These are phyloP conservation scores for Nothocercus julius DNA, from an alignment of 2,113 vertebrate species.

Conservation along the genomic window DNA sequence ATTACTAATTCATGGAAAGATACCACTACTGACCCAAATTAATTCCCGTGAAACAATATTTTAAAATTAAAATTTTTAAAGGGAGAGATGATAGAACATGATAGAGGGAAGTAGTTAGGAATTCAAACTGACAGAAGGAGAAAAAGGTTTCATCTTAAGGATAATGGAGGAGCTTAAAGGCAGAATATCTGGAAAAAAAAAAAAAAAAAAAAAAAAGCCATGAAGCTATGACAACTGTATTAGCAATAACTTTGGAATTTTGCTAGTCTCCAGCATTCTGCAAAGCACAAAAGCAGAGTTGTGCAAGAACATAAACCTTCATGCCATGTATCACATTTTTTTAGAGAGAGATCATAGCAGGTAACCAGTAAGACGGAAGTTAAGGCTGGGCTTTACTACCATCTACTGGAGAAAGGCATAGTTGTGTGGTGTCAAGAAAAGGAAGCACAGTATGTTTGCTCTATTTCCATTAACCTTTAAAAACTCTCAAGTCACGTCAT, in stretches of 20 bases:
- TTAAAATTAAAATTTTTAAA: background rate
- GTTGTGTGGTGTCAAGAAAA: background rate
- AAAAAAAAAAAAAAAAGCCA: too few relatives aligned
- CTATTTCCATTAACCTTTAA: background rate
- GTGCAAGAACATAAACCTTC: background rate
- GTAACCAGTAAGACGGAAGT: background rate
- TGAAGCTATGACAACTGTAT: background rate
- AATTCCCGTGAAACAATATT: background rate
- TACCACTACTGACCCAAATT: background rate
- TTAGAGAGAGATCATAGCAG: background rate
- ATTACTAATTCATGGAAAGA: background rate
- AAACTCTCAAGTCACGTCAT: background rate
- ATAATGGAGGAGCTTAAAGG: background rate
- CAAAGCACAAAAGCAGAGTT: background rate
- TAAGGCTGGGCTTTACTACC: background rate
- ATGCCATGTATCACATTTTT: background rate
- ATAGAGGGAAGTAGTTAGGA: background rate
- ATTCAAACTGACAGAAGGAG: background rate
- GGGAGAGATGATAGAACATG: background rate
- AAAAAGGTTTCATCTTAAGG: background rate
- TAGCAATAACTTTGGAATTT: background rate
- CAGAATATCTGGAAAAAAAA: background rate
- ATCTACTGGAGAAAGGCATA: constrained; percentile 38
- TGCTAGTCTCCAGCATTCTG: background rate
- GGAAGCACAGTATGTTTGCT: background rate